phyloP scores from a whole-genome alignment of 2,113 vertebrate genomes.

The Lophotis ruficrista region DNA sequence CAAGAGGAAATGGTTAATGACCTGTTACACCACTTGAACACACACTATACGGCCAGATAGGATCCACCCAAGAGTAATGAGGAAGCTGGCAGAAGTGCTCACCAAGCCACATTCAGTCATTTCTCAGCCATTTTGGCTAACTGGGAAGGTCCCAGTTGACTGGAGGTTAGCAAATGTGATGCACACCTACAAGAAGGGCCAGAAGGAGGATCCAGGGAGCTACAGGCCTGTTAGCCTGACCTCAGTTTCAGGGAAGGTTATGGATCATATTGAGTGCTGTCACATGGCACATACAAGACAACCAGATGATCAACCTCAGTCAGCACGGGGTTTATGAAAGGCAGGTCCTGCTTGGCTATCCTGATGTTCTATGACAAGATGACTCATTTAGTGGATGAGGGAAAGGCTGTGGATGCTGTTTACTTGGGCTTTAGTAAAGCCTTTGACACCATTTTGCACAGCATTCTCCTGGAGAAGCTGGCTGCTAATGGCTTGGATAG shows the following conservation, averaged over 20 bases:
- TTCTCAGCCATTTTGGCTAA: neutral
- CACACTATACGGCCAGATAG: neutral
- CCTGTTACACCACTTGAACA: neutral
- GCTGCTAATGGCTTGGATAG: neutral
- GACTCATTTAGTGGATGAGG: too few species aligned
- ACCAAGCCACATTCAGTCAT: neutral
- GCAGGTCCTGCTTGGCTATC: neutral
- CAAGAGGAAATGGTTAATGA: neutral
- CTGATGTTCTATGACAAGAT: neutral
- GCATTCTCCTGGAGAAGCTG: neutral
- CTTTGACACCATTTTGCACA: neutral
- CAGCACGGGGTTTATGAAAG: neutral
- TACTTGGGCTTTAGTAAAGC: too few species aligned
- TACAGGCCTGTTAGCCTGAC: neutral
- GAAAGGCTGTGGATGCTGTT: too few species aligned
- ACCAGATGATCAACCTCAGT: neutral
- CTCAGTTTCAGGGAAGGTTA: neutral
- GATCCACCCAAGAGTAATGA: neutral
- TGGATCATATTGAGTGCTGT: neutral
- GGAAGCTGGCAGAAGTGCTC: neutral
- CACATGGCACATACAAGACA: neutral
- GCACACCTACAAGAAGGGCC: neutral
- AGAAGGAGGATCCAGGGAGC: neutral
- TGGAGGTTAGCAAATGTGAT: neutral
- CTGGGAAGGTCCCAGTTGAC: neutral